A percentile compares a stretch with the other conserved stretches of the same genome.
These are phyloP conservation scores for Myrmecobius fasciatus DNA, from an alignment of 2,113 vertebrate genomes.

Conservation along the genomic window DNA sequence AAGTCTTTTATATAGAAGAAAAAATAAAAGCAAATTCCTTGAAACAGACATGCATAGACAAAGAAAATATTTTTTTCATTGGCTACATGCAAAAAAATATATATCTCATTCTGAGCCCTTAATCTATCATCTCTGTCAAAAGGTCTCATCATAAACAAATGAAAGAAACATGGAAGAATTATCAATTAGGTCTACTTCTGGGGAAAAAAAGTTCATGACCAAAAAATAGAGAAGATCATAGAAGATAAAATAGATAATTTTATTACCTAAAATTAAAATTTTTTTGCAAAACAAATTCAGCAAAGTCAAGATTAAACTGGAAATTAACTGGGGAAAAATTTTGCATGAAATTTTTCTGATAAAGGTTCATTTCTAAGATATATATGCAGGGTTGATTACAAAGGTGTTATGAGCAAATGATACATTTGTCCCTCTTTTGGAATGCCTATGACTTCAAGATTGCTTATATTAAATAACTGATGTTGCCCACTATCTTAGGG, in stretches of 20 bases:
- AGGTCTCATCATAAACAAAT: not conserved
- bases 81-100: not conserved
- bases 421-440: not conserved
- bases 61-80: not conserved
- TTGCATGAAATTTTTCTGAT: not conserved
- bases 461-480: not conserved
- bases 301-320: not conserved
- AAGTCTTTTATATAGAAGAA: no score
- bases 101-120: not conserved
- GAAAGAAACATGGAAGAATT: not conserved
- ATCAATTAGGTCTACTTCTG: not conserved
- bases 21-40: not conserved
- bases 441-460: not conserved
- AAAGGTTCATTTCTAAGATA: not conserved
- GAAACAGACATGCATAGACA: not conserved
- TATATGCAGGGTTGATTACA: not conserved
- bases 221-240: not conserved
- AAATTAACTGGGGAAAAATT: not conserved
- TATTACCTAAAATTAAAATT: not conserved
- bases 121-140: not conserved
- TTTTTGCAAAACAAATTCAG: not conserved
- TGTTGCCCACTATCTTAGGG: not conserved
- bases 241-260: not conserved
- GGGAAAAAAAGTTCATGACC: not conserved
- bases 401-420: not conserved